phyloP scores from a whole-genome alignment of 2,797 vertebrate species.

The Remorina albescens region DNA sequence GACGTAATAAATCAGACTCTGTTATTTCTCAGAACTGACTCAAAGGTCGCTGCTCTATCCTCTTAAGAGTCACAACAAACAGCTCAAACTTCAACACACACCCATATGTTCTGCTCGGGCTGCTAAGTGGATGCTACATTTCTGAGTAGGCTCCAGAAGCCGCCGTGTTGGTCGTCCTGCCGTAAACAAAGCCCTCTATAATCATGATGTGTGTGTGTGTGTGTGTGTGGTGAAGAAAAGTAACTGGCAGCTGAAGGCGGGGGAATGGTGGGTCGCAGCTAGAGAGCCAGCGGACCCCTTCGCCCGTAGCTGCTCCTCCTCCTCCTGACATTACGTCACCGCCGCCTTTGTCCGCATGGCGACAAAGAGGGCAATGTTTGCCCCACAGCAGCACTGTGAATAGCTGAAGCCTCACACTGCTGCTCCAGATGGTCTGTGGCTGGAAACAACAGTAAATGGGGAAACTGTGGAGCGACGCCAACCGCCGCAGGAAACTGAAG shows the following conservation, averaged over 20 bases:
- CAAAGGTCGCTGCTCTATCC: background rate
- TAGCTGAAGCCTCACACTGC: conserved; percentile 39
- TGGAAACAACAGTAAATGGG: conserved; percentile 10
- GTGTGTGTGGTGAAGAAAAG: conserved; percentile 1
- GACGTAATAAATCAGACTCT: too few relatives aligned
- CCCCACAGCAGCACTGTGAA: conserved; percentile 58
- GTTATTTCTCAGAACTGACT: background rate
- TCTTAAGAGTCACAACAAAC: conserved; percentile 11
- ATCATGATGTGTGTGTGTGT: conserved; percentile 20
- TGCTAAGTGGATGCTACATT: conserved; percentile 49
- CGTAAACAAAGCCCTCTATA: conserved; percentile 32
- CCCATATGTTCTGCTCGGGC: conserved; percentile 15
- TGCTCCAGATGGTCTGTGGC: conserved; percentile 28
- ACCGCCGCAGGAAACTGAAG: background rate
- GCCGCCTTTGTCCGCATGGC: conserved; percentile 74
- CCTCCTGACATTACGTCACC: conserved; percentile 73
- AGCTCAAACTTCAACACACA: conserved; percentile 13
- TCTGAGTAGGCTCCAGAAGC: conserved; percentile 40
- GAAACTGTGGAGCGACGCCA: background rate
- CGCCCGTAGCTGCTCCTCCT: conserved; percentile 39
- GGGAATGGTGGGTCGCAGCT: conserved; percentile 4
- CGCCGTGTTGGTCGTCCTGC: background rate
- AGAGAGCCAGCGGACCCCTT: conserved; percentile 39
- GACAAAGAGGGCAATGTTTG: conserved; percentile 84
- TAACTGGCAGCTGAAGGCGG: background rate